These are phyloP conservation scores for Megaceryle torquata DNA, from an alignment of 2,113 vertebrate genomes.

Conservation along the genomic window DNA sequence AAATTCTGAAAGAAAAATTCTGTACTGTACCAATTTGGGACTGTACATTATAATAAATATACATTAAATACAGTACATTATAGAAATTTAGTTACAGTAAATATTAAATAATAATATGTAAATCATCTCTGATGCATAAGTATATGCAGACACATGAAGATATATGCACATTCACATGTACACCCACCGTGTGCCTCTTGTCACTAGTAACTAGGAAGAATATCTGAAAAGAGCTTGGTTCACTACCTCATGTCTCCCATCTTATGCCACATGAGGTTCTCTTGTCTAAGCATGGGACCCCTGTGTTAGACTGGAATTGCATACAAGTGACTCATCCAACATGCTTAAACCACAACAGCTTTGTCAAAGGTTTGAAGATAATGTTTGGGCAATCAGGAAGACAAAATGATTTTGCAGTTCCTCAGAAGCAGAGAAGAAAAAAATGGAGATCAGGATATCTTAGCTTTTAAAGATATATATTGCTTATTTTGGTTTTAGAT, in stretches of 20 bases:
- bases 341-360: background rate
- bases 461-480: background rate
- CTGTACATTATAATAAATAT: background rate
- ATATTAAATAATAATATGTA: background rate
- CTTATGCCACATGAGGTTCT: background rate
- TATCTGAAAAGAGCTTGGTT: background rate
- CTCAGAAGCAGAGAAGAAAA: background rate
- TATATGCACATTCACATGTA: background rate
- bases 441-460: background rate
- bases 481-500: background rate
- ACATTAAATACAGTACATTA: too few species aligned
- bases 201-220: background rate
- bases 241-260: fast-evolving
- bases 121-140: background rate
- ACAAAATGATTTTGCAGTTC: background rate
- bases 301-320: background rate
- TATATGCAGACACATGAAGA: background rate
- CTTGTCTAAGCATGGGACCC: background rate
- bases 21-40: background rate
- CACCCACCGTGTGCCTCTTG: background rate
- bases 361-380: background rate
- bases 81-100: too few species aligned
- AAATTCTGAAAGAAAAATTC: background rate
- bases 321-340: background rate
- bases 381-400: background rate